phyloP scores from a whole-genome alignment of 2,888 invertebrate species.

The Scaptomyza flava region DNA sequence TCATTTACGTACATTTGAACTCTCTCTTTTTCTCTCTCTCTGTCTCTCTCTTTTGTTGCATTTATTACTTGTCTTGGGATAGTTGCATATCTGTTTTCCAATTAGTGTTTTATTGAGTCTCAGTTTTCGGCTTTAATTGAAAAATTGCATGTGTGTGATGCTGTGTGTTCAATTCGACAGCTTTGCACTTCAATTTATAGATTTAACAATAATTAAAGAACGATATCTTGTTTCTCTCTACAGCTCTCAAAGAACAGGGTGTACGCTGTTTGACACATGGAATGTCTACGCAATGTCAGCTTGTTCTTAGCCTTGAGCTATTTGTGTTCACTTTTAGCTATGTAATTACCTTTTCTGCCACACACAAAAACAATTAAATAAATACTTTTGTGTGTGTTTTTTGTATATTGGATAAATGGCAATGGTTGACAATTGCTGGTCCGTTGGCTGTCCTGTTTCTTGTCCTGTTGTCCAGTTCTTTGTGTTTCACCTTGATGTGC shows the following conservation, averaged over 20 bases:
- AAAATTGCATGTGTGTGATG: background rate
- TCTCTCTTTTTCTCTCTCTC: background rate
- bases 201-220: background rate
- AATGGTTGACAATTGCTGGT: conserved; percentile 25
- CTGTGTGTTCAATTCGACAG: background rate
- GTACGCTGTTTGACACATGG: background rate
- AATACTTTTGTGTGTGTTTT: conserved; percentile 39
- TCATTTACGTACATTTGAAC: background rate
- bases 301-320: background rate
- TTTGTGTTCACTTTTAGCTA: conserved; percentile 25
- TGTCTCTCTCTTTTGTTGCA: background rate
- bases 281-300: background rate
- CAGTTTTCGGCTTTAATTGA: background rate
- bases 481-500: conserved; percentile 27
- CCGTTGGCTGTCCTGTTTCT: background rate
- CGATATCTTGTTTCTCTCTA: background rate
- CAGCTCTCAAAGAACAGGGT: background rate
- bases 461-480: conserved; percentile 15
- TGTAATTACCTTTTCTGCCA: conserved; percentile 38
- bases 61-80: background rate
- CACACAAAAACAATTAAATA: conserved; percentile 31
- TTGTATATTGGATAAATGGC: conserved; percentile 32
- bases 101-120: background rate
- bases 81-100: background rate
- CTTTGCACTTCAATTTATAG: background rate